Conservation (phyloP, 2,888 invertebrate species). For the Pollenia angustigena region DNA sequence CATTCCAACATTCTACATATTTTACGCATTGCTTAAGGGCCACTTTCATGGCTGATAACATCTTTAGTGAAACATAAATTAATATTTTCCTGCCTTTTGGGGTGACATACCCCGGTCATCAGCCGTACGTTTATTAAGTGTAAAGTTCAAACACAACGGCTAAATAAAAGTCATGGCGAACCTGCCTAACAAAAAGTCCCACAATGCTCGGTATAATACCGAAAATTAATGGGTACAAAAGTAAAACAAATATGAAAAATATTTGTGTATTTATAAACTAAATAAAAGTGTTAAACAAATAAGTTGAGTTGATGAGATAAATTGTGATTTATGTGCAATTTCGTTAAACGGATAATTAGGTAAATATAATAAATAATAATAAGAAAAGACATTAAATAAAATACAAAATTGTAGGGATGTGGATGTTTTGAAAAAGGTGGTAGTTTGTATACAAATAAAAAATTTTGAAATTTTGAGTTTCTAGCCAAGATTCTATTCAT, state of each 20-base stretch:
- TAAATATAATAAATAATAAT: conserved; percentile 59
- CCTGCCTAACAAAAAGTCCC: neutral
- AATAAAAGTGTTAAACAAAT: conserved; percentile 59
- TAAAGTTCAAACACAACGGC: conserved; percentile 53
- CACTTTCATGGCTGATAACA: conserved; percentile 75
- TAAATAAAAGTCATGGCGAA: conserved; percentile 10
- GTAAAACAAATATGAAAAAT: neutral
- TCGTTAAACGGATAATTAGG: conserved; percentile 22
- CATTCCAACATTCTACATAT: neutral
- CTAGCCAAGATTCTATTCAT: no score
- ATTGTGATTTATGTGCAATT: conserved; percentile 65
- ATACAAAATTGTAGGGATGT: no score
- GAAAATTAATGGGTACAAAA: neutral
- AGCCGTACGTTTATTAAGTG: conserved; percentile 43
- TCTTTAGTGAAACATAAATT: conserved; percentile 76
- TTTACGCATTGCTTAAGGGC: conserved; percentile 55
- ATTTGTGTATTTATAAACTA: neutral
- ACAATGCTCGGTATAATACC: conserved; percentile 11
- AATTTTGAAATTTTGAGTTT: no score
- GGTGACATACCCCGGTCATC: conserved; percentile 43
- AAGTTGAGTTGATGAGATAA: conserved; percentile 58
- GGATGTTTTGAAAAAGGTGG: no score
- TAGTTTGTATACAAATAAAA: neutral
- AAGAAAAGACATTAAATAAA: conserved; percentile 4
- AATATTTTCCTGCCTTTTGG: conserved; percentile 72